Conservation (phyloP, 2,797 vertebrate genomes). For the Pipistrellus kuhlii region DNA sequence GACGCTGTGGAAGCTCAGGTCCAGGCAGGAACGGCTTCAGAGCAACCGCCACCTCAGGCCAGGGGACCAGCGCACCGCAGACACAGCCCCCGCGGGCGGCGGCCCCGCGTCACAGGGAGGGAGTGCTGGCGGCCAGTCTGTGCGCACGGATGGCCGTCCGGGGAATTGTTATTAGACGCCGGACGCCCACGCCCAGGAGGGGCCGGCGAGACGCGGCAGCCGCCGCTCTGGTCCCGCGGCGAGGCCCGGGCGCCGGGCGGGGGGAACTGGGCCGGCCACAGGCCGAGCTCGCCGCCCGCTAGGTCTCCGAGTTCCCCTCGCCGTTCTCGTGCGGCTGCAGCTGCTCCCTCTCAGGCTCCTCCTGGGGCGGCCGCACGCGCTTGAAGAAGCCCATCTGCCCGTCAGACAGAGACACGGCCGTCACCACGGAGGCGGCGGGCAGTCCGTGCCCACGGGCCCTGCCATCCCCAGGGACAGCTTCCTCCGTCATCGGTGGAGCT, state of each 20-base stretch:
- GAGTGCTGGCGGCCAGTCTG: constrained; percentile 27
- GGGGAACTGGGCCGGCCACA: background rate
- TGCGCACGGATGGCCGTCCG: constrained; percentile 22
- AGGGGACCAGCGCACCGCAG: constrained; percentile 31
- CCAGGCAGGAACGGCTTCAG: background rate
- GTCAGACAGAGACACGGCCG: background rate
- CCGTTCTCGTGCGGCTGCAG: constrained; percentile 97
- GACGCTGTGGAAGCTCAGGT: constrained; percentile 21
- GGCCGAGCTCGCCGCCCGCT: constrained; percentile 55
- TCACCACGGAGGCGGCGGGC: background rate
- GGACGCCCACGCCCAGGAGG: constrained; percentile 65
- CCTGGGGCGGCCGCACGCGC: constrained; percentile 96
- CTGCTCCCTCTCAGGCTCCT: constrained; percentile 97
- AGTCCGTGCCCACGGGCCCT: background rate
- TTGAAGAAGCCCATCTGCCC: constrained; percentile 97
- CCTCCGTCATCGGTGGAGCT: background rate
- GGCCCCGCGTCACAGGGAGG: constrained; percentile 54
- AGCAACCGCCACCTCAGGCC: background rate
- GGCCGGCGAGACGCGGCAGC: constrained; percentile 29
- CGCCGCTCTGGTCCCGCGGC: background rate
- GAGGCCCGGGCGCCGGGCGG: too few species aligned
- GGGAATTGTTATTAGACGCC: constrained; percentile 70
- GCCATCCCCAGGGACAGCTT: background rate
- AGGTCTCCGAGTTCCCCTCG: constrained; percentile 94
- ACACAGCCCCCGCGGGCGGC: constrained; percentile 55